Evolutionary conservation across 2,113 vertebrate genomes (phyloP).

Genomic region (Saguinus midas): DNA sequence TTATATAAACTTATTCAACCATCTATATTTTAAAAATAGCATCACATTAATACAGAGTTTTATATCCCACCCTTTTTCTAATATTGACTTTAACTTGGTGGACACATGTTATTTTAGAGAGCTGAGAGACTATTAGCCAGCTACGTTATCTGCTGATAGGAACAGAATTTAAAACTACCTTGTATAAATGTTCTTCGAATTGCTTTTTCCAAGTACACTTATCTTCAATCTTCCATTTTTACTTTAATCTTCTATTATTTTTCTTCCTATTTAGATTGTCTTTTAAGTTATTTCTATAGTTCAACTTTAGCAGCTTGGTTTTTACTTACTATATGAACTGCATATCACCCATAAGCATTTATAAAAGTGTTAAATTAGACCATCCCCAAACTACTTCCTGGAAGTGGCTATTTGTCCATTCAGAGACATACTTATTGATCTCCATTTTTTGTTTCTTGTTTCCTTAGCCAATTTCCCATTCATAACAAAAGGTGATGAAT

Average conservation of each 20-base stretch:
- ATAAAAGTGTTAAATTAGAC: slow-evolving; percentile 31
- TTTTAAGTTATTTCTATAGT: slow-evolving; percentile 21
- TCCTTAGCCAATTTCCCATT: not conserved
- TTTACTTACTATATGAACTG: slow-evolving; percentile 26
- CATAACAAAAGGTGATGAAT: not conserved
- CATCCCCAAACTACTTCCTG: slow-evolving; percentile 14
- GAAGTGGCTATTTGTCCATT: not conserved
- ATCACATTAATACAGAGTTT: not conserved
- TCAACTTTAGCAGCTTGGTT: not conserved
- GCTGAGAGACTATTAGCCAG: not conserved
- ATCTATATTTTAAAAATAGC: not conserved
- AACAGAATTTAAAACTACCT: slow-evolving; percentile 50
- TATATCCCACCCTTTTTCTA: slow-evolving; percentile 12
- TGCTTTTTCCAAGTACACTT: slow-evolving; percentile 45
- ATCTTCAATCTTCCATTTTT: slow-evolving; percentile 51
- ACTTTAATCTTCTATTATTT: slow-evolving; percentile 56
- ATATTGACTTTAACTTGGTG: slow-evolving; percentile 10
- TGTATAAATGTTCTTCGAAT: not conserved
- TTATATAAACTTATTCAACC: slow-evolving; percentile 22
- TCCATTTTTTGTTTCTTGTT: not conserved
- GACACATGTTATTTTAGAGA: not conserved
- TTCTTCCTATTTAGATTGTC: slow-evolving; percentile 31
- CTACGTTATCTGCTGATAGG: not conserved
- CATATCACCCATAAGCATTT: not conserved
- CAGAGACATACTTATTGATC: not conserved